These are phyloP conservation scores for Ophion obscuratus DNA, from an alignment of 2,888 invertebrate species.

Conservation along the genomic window DNA sequence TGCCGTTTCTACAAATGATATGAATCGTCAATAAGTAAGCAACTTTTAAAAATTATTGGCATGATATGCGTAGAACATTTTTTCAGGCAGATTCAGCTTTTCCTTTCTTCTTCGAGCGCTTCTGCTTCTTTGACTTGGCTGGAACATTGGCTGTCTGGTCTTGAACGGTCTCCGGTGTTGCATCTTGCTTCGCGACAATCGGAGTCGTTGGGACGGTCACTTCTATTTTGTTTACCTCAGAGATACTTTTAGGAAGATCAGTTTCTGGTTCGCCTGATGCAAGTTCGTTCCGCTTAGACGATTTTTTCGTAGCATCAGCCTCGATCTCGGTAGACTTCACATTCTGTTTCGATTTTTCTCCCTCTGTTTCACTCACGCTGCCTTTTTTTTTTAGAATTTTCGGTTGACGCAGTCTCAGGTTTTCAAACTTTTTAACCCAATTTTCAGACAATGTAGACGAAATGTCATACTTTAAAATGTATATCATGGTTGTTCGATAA, in stretches of 20 bases:
- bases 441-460: no score
- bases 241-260: conserved; percentile 84
- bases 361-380: neutral
- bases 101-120: conserved; percentile 62
- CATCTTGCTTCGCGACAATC: conserved; percentile 75
- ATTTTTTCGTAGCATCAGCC: conserved; percentile 5
- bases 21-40: no score
- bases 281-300: neutral
- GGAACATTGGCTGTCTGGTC: conserved; percentile 41
- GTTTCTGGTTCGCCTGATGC: neutral
- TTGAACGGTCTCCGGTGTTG: neutral
- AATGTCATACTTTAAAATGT: no score
- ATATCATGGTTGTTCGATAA: no score
- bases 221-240: conserved; percentile 61
- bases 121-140: conserved; percentile 54
- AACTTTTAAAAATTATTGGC: no score
- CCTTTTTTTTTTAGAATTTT: conserved; percentile 1
- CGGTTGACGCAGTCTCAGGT: neutral
- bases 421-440: neutral
- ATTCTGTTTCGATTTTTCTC: conserved; percentile 13
- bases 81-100: conserved; percentile 34
- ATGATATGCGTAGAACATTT: no score
- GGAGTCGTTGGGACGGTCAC: conserved; percentile 75
- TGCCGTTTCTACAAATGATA: no score
- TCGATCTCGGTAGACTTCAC: neutral